phyloP scores from a whole-genome alignment of 1,140 invertebrate species.

The Neodiprion lecontei region DNA sequence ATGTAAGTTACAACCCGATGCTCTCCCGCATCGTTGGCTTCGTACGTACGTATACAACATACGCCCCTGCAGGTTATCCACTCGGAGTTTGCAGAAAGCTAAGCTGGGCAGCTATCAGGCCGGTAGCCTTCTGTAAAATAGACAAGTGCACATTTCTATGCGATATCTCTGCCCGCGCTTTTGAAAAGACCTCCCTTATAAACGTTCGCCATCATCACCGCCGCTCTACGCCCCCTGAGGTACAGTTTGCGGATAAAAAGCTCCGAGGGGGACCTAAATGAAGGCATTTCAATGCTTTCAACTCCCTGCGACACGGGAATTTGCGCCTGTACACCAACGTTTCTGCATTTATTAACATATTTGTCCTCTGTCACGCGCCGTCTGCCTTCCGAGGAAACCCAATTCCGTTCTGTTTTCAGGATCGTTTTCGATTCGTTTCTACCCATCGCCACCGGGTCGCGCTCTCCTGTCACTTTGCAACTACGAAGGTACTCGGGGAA shows the following conservation, averaged over 20 bases:
- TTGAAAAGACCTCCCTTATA: conserved; percentile 34
- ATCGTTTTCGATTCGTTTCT: too few relatives aligned
- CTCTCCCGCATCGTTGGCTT: too few relatives aligned
- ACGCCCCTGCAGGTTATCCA: conserved; percentile 30
- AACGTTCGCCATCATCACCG: too few relatives aligned
- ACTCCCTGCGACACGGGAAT: conserved; percentile 6
- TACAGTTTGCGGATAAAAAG: conserved; percentile 1
- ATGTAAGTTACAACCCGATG: too few relatives aligned
- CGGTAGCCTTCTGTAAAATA: conserved; percentile 28
- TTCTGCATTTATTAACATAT: conserved; percentile 13
- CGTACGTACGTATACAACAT: too few relatives aligned
- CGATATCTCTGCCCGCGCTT: conserved; percentile 30
- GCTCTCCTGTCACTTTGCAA: too few relatives aligned
- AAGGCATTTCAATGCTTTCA: conserved; percentile 17
- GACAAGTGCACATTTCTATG: conserved; percentile 35
- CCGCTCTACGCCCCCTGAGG: neutral
- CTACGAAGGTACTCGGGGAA: too few relatives aligned
- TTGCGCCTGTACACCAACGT: conserved; percentile 9
- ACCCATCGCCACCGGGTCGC: too few relatives aligned
- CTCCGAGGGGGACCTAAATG: conserved; percentile 11
- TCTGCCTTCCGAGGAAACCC: neutral
- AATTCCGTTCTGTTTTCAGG: neutral
- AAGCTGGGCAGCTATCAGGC: conserved; percentile 20
- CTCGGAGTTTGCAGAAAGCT: conserved; percentile 27
- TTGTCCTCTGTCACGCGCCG: neutral